Conservation (phyloP, 2,888 invertebrate species). For the Conomelus anceps region DNA sequence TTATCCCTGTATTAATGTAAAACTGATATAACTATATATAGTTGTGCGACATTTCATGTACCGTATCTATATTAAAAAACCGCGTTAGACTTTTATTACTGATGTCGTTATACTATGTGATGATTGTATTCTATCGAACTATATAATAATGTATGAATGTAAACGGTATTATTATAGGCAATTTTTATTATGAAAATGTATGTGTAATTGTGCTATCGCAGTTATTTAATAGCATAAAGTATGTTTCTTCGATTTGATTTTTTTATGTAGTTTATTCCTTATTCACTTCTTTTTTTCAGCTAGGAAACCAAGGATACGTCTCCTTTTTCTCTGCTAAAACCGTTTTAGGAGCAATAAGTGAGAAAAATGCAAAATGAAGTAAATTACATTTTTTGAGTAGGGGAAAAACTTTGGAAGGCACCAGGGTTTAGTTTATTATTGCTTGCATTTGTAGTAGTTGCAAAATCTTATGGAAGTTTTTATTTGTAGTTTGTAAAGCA, state of each 20-base stretch:
- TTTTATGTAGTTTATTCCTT: background rate
- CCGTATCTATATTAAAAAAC: background rate
- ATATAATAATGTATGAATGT: background rate
- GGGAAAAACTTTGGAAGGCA: too few relatives aligned
- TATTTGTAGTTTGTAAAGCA: too few relatives aligned
- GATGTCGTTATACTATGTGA: background rate
- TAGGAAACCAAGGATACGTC: background rate
- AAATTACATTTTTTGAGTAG: too few relatives aligned
- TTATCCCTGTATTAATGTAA: background rate
- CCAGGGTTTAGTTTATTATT: too few relatives aligned
- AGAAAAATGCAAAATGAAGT: too few relatives aligned
- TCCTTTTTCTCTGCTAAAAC: too few relatives aligned
- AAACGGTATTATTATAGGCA: background rate
- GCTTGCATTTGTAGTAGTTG: too few relatives aligned
- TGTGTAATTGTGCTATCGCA: background rate
- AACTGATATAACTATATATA: background rate
- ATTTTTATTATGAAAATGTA: background rate
- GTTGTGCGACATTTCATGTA: background rate
- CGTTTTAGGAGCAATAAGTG: too few relatives aligned
- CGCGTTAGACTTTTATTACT: background rate
- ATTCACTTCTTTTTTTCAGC: background rate
- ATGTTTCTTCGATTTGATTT: background rate
- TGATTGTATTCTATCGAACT: background rate
- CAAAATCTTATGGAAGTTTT: too few relatives aligned
- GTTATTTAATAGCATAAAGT: background rate